These are phyloP conservation scores for Drosophila acutilabella DNA, from an alignment of 2,888 invertebrate species.

Conservation along the genomic window DNA sequence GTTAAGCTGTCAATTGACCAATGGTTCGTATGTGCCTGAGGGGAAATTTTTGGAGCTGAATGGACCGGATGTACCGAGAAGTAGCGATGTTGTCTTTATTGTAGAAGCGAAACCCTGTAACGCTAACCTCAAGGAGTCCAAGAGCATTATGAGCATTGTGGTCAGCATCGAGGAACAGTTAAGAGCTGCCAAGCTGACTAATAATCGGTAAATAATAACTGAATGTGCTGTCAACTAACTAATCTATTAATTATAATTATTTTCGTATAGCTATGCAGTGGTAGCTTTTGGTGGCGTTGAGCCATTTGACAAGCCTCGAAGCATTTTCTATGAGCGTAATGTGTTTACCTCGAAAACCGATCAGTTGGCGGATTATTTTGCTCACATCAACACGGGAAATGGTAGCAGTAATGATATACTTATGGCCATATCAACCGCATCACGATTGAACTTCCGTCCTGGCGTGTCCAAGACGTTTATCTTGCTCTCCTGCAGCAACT, in stretches of 20 bases:
- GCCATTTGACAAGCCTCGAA: constrained; percentile 90
- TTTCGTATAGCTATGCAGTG: constrained; percentile 89
- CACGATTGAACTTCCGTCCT: constrained; percentile 91
- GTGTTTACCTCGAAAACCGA: constrained; percentile 88
- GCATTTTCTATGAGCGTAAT: constrained; percentile 89
- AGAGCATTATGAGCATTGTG: constrained; percentile 90
- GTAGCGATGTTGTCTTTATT: constrained; percentile 95
- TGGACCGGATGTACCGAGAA: constrained; percentile 87
- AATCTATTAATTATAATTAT: neutral
- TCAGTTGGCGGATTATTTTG: constrained; percentile 89
- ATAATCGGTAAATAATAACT: constrained; percentile 87
- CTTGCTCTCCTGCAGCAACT: constrained; percentile 92
- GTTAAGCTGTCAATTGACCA: constrained; percentile 89
- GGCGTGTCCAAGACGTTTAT: constrained; percentile 94
- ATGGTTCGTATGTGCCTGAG: constrained; percentile 90
- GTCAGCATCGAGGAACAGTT: constrained; percentile 90
- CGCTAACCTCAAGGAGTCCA: constrained; percentile 88
- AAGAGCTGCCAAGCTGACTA: constrained; percentile 87
- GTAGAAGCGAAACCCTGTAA: constrained; percentile 95
- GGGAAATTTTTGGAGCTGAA: constrained; percentile 90
- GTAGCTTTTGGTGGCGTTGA: constrained; percentile 93
- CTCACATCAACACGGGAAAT: constrained; percentile 87
- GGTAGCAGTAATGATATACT: constrained; percentile 89
- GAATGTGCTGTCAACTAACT: too few species aligned
- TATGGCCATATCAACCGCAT: constrained; percentile 90